Evolutionary conservation across 2,888 invertebrate species (phyloP), one percentile per base, ranked within the genome.

Genomic region (Platerodrilus igneus): DNA sequence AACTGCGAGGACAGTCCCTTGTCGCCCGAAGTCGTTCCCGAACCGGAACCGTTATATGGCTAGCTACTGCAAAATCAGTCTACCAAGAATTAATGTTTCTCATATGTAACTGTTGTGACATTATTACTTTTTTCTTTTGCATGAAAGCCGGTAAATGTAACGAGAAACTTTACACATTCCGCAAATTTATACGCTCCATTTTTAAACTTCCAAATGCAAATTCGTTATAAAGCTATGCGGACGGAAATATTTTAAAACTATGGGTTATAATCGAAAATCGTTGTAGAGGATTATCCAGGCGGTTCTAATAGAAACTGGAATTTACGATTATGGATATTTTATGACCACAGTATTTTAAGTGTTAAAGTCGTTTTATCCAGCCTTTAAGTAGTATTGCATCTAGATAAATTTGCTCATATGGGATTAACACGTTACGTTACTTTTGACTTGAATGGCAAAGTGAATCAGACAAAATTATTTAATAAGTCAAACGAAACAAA

Each of bases 1-100:
- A 46, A 52, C 47, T 48, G 55, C 47, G 53, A 49, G 51, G 51
- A 50, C 50, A 39, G 49, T 47, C 48, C 55, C 51, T 52, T 53
- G 56, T 56, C 56, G 53, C 53, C 51, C 44, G 47, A 43, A 51
- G 53, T 45, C 47, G 47, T 45, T 44, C 42, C 47, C 48, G 44
- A 45, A 50, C 56, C 56, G 56, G 56, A 55, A 55, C 50, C 48
- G 49, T n/a, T n/a, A n/a, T n/a, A n/a, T 51, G 52, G 50, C 53
- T 52, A 50, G 52, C 49, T 45, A 48, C 48, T 47, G 48, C 48
- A 46, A 49, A 44, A 56, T 56, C 56, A 52, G 52, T 50, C 51
- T 50, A 48, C n/a, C 48, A 50, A 47, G 51, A 51, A 57, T 57
- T 57, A 57, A 56, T 56, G 56, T 52, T 52, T 45, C 52, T 54